phyloP scores from a whole-genome alignment of 2,888 invertebrate species.

The Coleophora flavipennella region DNA sequence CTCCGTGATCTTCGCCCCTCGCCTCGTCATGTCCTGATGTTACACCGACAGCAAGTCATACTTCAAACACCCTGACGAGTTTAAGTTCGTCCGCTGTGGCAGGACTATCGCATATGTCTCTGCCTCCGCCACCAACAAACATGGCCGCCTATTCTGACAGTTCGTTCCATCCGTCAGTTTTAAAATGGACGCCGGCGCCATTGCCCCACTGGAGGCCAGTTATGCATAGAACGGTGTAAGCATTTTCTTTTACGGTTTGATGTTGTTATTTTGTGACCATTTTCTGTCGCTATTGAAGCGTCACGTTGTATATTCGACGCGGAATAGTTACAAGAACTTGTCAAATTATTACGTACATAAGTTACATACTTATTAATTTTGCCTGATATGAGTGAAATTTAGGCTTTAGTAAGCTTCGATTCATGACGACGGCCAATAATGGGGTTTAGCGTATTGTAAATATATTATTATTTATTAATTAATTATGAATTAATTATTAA shows the following conservation, averaged over 20 bases:
- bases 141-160: not conserved
- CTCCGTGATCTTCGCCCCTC: constrained; percentile 48
- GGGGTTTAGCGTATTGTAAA: constrained; percentile 32
- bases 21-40: constrained; percentile 11
- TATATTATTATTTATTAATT: constrained; percentile 23
- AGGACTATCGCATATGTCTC: not conserved
- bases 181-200: constrained; percentile 62
- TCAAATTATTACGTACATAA: too few species aligned
- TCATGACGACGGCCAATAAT: constrained; percentile 8
- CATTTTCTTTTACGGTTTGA: constrained; percentile 17
- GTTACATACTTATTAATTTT: too few species aligned
- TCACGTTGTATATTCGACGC: too few species aligned
- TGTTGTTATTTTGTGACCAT: not conserved
- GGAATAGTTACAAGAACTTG: too few species aligned
- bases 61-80: not conserved
- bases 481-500: constrained; percentile 21
- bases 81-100: not conserved
- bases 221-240: constrained; percentile 45
- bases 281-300: too few species aligned
- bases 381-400: too few species aligned
- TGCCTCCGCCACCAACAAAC: not conserved
- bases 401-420: not conserved
- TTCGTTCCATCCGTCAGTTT: constrained; percentile 25
- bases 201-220: constrained; percentile 65
- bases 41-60: not conserved